These are phyloP conservation scores for Yponomeuta cagnagella DNA, from an alignment of 2,888 invertebrate species.

Conservation along the genomic window DNA sequence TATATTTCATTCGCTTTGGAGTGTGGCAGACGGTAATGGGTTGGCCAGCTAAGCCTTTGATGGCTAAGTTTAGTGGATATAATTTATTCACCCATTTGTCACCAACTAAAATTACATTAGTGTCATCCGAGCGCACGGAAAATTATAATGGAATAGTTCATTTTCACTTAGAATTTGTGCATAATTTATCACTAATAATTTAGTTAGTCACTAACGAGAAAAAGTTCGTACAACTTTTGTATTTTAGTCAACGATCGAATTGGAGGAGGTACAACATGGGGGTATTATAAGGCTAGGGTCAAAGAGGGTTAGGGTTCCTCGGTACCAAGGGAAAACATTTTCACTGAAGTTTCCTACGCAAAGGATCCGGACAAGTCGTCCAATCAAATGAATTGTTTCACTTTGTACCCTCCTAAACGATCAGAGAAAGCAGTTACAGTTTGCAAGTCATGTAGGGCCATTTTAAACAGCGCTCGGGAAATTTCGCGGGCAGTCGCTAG, in stretches of 20 bases:
- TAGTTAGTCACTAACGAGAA: conserved; percentile 6
- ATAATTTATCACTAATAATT: conserved; percentile 19
- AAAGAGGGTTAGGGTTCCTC: not conserved
- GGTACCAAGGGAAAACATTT: not conserved
- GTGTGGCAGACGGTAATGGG: conserved; percentile 36
- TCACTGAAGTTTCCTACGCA: not conserved
- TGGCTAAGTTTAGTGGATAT: conserved; percentile 41
- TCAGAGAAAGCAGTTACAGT: not conserved
- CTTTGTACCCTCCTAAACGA: not conserved
- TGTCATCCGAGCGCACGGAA: conserved; percentile 25
- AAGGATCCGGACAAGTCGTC: not conserved
- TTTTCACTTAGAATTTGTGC: conserved; percentile 14
- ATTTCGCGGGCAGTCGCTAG: not conserved
- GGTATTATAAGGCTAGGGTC: not conserved
- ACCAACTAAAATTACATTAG: conserved; percentile 39
- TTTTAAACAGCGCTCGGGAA: conserved; percentile 10
- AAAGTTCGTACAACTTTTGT: not conserved
- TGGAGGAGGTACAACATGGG: not conserved
- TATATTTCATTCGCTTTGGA: conserved; percentile 39
- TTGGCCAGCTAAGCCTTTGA: conserved; percentile 39
- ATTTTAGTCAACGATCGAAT: no score
- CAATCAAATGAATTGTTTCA: conserved; percentile 7
- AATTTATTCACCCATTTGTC: conserved; percentile 45
- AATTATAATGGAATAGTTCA: conserved; percentile 26
- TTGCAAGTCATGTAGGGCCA: conserved; percentile 6